Conservation (phyloP, 2,797 vertebrate species). For the Danio kyathit region DNA sequence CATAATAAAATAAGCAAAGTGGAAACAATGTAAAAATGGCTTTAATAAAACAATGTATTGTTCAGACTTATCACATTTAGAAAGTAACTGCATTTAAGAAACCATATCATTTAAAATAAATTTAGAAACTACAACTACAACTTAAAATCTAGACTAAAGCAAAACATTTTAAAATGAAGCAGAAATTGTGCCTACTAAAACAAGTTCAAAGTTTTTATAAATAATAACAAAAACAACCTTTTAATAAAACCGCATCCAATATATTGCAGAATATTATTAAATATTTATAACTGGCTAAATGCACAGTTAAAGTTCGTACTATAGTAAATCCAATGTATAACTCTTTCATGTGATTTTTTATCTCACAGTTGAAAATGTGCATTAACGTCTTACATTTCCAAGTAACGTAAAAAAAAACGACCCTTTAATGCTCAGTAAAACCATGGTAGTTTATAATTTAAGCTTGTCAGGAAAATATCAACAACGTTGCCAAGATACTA, state of each 20-base stretch:
- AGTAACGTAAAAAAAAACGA: neutral
- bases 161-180: too few relatives aligned
- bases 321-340: too few relatives aligned
- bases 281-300: too few relatives aligned
- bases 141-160: too few relatives aligned
- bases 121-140: neutral
- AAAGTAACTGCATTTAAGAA: neutral
- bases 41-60: neutral
- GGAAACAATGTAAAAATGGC: neutral
- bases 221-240: too few relatives aligned
- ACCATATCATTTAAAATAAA: neutral
- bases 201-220: too few relatives aligned
- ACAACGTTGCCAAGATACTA: constrained; percentile 50
- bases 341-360: neutral
- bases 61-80: too few relatives aligned
- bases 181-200: neutral
- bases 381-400: neutral
- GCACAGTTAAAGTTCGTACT: too few relatives aligned
- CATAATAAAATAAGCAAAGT: neutral
- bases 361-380: neutral
- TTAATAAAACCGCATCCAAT: too few relatives aligned
- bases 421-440: neutral
- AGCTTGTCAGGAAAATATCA: neutral
- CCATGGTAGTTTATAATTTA: neutral
- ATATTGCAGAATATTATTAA: too few relatives aligned